Base-by-base conservation (phyloP, 1,140 invertebrate genomes). In the Oscheius sp. region DNA sequence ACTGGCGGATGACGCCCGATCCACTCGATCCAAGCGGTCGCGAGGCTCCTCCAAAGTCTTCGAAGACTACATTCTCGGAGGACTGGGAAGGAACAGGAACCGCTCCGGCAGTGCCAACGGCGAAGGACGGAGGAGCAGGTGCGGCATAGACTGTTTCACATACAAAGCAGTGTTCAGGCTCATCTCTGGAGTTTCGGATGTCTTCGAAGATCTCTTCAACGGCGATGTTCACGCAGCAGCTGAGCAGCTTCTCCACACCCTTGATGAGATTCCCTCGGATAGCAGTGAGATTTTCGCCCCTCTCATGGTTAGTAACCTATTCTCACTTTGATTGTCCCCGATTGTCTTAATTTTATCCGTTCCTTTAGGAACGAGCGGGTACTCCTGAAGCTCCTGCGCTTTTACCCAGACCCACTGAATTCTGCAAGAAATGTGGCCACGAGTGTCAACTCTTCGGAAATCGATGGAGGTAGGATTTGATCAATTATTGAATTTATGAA, bases 161-260 rank as follows among this genome's bases (percentile, higher is more conserved):
- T n/a, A n/a, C n/a, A n/a, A n/a, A n/a, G 38, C 10, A 10, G 13
- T 58, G 38, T 34, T 64, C 70, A 52, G 70, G 46, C 28, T 73
- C 13, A 65, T 73, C 18, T 73, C 70, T 15, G 70, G 70, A 26
- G 70, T 73, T 2, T 73, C 70, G 4, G 70, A 73, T 55, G 38
- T 65, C 26, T 65, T 73, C 13, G 13, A 26, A 13, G 70, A 73
- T 42, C 49, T 59, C n/a, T 18, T 68, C 1, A 32, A 28, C 26
- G 52, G 49, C 26, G 55, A 68, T 42, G 10, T 68, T 18, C 49
- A 68, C 28, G 55, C n/a, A n/a, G 32, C 35, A 13, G 67, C 67
- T 15, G 67, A 45, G 31, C 34, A 71, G 15, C 29, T 71, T 2
- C 42, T 71, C 29, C 34, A 61, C 1, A 63, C 59, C 4, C 31